phyloP scores from a whole-genome alignment of 2,888 invertebrate genomes.

The Chouioia cunea region DNA sequence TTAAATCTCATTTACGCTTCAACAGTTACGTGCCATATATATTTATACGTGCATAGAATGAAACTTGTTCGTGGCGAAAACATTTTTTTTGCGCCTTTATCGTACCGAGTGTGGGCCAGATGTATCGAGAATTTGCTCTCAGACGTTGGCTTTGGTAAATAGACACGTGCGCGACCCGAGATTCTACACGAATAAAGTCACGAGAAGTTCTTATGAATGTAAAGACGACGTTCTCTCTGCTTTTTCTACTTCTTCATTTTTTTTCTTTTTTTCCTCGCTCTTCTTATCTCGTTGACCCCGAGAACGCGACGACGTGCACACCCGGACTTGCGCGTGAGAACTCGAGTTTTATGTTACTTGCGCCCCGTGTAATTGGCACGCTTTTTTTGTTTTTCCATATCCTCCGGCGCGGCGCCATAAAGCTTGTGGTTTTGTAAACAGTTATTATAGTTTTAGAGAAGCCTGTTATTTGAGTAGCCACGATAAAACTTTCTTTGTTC shows the following conservation, averaged over 20 bases:
- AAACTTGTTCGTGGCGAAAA: neutral
- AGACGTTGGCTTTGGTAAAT: neutral
- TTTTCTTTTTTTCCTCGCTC: constrained; percentile 5
- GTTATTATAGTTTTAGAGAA: neutral
- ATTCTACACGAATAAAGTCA: constrained; percentile 9
- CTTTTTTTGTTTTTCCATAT: neutral
- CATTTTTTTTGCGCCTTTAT: no score
- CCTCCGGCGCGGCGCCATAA: neutral
- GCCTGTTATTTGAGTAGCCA: no score
- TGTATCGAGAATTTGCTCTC: neutral
- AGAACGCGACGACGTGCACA: constrained; percentile 2
- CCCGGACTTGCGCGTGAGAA: constrained; percentile 35
- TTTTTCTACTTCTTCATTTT: constrained; percentile 1
- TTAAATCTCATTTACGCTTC: neutral
- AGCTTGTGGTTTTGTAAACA: neutral
- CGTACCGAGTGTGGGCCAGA: neutral
- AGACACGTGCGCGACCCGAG: no score
- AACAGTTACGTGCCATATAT: neutral
- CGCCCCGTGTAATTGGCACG: no score
- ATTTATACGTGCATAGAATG: neutral
- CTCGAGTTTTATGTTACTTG: constrained; percentile 8
- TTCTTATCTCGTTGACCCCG: constrained; percentile 35
- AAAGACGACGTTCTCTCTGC: neutral
- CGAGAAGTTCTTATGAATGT: constrained; percentile 32
- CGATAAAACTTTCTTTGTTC: no score